Evolutionary conservation across 2,888 invertebrate species (phyloP).

Genomic region (Drosophila acutilabella): DNA sequence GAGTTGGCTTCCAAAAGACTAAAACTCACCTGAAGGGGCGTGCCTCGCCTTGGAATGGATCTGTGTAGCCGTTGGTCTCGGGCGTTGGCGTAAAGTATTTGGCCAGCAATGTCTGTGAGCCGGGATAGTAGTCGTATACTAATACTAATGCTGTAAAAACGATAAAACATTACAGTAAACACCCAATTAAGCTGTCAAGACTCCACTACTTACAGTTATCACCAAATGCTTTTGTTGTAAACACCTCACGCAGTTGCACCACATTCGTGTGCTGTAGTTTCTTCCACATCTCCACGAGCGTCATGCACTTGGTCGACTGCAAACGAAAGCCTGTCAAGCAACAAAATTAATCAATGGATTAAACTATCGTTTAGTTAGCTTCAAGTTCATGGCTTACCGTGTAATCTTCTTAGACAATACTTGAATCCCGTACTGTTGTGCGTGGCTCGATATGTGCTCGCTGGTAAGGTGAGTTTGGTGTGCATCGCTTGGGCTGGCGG

Average conservation of each 20-base stretch:
- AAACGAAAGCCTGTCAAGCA: slow-evolving; percentile 89
- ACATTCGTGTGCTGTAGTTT: slow-evolving; percentile 97
- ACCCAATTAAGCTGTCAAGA: neutral
- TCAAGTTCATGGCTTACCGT: slow-evolving; percentile 86
- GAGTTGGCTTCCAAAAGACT: neutral
- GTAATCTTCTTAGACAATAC: slow-evolving; percentile 94
- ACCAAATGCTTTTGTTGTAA: slow-evolving; percentile 97
- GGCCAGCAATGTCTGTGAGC: slow-evolving; percentile 93
- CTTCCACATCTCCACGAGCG: slow-evolving; percentile 96
- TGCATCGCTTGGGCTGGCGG: slow-evolving; percentile 86
- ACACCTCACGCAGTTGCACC: slow-evolving; percentile 95
- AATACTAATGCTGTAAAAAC: slow-evolving; percentile 93
- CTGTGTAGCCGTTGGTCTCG: slow-evolving; percentile 88
- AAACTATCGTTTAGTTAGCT: neutral
- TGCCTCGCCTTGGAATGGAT: slow-evolving; percentile 94
- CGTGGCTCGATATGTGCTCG: slow-evolving; percentile 95
- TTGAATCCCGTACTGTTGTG: slow-evolving; percentile 94
- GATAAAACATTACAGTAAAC: neutral
- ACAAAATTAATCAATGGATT: neutral
- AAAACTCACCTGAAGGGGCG: slow-evolving; percentile 84
- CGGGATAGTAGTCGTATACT: slow-evolving; percentile 98
- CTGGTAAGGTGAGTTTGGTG: slow-evolving; percentile 90
- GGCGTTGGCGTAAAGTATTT: slow-evolving; percentile 91
- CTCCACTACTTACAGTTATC: slow-evolving; percentile 92
- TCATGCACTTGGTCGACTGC: slow-evolving; percentile 93